Conservation (phyloP, 2,888 invertebrate genomes). For the Troglohyphantes excavatus region DNA sequence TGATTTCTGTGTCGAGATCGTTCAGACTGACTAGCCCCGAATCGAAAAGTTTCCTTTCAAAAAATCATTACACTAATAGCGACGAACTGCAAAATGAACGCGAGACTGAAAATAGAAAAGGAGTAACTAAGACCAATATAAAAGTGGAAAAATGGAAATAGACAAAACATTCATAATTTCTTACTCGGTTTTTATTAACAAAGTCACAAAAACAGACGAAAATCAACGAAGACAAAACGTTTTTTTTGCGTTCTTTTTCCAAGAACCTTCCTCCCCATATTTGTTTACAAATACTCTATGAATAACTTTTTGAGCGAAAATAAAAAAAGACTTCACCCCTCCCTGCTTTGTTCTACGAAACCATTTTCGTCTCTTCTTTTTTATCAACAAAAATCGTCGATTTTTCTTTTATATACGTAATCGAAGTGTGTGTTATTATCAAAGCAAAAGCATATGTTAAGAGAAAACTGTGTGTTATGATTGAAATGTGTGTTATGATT, state of each 20-base stretch:
- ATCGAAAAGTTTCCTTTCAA: no score
- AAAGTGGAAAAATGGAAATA: background rate
- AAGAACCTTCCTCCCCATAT: background rate
- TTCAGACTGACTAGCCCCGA: no score
- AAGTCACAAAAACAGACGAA: background rate
- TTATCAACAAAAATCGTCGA: no score
- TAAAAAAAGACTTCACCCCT: background rate
- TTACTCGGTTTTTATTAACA: background rate
- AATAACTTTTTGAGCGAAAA: background rate
- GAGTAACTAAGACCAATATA: no score
- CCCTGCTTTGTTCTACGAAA: background rate
- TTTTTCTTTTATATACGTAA: background rate
- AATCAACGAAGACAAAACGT: background rate
- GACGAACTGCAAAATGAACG: no score
- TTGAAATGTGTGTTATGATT: conserved; percentile 5
- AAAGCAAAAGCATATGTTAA: no score
- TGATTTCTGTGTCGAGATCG: no score
- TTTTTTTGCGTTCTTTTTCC: background rate
- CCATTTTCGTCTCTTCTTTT: background rate
- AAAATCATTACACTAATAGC: no score
- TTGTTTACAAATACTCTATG: background rate
- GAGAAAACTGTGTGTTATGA: background rate
- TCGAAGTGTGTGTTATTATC: background rate
- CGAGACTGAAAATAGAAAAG: no score
- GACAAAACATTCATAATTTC: background rate